These are phyloP conservation scores for Dorcus hopei DNA, from an alignment of 2,888 invertebrate species.

Conservation along the genomic window DNA sequence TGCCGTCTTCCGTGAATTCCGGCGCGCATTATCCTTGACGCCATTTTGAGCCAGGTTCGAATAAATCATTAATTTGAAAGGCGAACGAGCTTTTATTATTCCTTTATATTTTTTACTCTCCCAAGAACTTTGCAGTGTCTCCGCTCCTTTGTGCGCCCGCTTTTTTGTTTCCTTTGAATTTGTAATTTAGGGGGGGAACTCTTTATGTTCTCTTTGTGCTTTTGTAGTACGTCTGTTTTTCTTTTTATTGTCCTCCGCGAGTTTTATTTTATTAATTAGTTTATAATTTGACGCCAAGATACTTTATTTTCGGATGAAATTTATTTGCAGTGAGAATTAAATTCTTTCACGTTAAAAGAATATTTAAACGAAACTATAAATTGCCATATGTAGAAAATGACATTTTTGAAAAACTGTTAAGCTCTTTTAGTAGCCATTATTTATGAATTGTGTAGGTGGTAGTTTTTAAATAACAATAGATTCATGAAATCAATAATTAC, in stretches of 20 bases:
- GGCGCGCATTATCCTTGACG: slow-evolving; percentile 20
- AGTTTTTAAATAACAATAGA: too few relatives aligned
- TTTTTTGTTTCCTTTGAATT: slow-evolving; percentile 27
- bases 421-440: too few relatives aligned
- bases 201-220: neutral
- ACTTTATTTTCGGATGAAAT: too few relatives aligned
- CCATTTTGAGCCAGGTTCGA: slow-evolving; percentile 34
- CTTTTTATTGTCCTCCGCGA: neutral
- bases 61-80: slow-evolving; percentile 43
- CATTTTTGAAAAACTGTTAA: too few relatives aligned
- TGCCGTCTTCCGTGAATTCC: slow-evolving; percentile 18
- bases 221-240: neutral
- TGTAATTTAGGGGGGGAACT: slow-evolving; percentile 23
- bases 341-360: too few relatives aligned
- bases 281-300: too few relatives aligned
- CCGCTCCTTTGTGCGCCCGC: slow-evolving; percentile 25
- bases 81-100: slow-evolving; percentile 30
- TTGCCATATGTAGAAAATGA: too few relatives aligned
- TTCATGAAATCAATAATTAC: too few relatives aligned
- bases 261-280: neutral
- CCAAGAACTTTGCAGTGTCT: slow-evolving; percentile 30
- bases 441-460: too few relatives aligned
- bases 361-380: too few relatives aligned
- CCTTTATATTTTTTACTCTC: slow-evolving; percentile 22
- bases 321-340: too few relatives aligned